A percentile compares a stretch with the other conserved stretches of the same genome.
phyloP scores from a whole-genome alignment of 1,140 invertebrate genomes.

The Ctenoplectra terminalis region DNA sequence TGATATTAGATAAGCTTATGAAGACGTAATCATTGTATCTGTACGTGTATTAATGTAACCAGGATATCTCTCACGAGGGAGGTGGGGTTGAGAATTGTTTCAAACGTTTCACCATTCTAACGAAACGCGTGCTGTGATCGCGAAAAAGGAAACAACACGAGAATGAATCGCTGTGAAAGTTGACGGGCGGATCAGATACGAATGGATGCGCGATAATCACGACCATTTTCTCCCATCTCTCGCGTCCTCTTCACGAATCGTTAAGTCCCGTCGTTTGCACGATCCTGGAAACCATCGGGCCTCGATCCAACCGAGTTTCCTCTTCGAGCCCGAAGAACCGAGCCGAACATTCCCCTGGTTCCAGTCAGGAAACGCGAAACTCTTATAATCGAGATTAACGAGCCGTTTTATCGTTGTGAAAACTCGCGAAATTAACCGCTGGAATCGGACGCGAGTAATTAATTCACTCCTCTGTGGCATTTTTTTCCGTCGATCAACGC shows the following conservation, averaged over 20 bases:
- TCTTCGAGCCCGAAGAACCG: background rate
- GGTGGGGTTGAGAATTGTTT: too few species aligned
- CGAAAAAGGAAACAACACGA: background rate
- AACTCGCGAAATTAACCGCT: background rate
- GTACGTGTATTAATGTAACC: too few species aligned
- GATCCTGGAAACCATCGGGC: background rate
- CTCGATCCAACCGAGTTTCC: background rate
- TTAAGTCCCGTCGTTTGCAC: background rate
- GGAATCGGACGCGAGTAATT: background rate
- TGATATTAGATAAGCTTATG: background rate
- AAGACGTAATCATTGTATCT: too few species aligned
- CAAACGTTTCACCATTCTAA: background rate
- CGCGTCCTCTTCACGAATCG: conserved; percentile 10
- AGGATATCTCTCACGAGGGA: background rate
- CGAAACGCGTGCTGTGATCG: background rate
- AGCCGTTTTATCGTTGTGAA: conserved; percentile 8
- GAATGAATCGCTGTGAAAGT: background rate
- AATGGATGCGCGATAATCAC: conserved; percentile 47
- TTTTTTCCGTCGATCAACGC: background rate
- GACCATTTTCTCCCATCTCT: conserved; percentile 25
- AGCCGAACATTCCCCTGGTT: too few species aligned
- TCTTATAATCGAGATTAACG: conserved; percentile 45
- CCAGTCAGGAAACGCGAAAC: conserved; percentile 8
- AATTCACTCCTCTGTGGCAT: background rate
- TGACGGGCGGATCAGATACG: conserved; percentile 5